A percentile compares a stretch with the other conserved stretches of the same genome.
Evolutionary conservation across 2,888 invertebrate species (phyloP).

Genomic region (Abrostola tripartita): DNA sequence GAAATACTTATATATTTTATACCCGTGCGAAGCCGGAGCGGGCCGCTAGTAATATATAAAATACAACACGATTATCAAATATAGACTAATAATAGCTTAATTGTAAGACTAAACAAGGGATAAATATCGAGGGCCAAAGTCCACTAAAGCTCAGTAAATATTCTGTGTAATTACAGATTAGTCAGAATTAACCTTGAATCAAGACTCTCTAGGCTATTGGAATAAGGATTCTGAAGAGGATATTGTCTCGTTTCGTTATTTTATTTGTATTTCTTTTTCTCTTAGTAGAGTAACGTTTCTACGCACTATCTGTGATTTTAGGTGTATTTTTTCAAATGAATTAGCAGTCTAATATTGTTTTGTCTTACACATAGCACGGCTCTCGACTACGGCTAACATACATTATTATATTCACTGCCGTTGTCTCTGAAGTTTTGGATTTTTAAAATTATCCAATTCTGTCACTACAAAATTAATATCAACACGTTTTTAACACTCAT

Average conservation of each 20-base stretch:
- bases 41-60: not conserved
- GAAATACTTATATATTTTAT: no score
- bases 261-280: not conserved
- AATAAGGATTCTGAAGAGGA: constrained; percentile 9
- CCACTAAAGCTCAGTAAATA: constrained; percentile 29
- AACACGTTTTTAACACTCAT: no score
- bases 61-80: not conserved
- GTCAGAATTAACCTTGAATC: constrained; percentile 19
- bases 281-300: not conserved
- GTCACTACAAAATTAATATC: no score
- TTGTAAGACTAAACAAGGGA: constrained; percentile 13
- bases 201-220: not conserved
- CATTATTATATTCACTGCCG: no score
- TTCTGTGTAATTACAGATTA: constrained; percentile 34
- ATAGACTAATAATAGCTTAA: not conserved
- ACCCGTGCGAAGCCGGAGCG: no score
- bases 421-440: no score
- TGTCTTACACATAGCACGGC: no score
- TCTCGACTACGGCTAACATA: no score
- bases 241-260: constrained; percentile 23
- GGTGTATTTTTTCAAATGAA: not conserved
- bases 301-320: not conserved
- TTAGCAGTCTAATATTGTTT: not conserved
- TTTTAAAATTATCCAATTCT: no score
- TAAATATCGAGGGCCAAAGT: not conserved